Percentiles rank a stretch among this genome's conserved stretches.
These are phyloP conservation scores for Ornithoptera alexandrae DNA, from an alignment of 2,888 invertebrate genomes.

Conservation along the genomic window DNA sequence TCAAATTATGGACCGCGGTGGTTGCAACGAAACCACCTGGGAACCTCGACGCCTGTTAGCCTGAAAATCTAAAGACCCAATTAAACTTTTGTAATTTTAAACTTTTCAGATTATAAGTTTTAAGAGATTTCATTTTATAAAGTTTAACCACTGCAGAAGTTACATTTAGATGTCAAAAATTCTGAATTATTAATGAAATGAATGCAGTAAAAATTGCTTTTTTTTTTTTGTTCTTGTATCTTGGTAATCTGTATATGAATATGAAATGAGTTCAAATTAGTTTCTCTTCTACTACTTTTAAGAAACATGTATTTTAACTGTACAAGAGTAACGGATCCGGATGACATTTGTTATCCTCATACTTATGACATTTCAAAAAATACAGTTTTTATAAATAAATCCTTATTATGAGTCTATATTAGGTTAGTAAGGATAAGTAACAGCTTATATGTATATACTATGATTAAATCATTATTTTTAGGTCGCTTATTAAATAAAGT, in stretches of 20 bases:
- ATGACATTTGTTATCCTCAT: too few relatives aligned
- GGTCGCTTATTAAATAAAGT: too few relatives aligned
- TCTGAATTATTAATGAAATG: conserved; percentile 6
- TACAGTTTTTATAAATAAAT: too few relatives aligned
- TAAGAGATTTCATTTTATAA: conserved; percentile 16
- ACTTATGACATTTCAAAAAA: too few relatives aligned
- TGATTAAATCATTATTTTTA: too few relatives aligned
- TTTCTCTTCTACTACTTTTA: not conserved
- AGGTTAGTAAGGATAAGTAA: too few relatives aligned
- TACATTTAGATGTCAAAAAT: conserved; percentile 19
- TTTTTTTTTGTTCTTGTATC: not conserved
- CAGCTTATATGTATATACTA: too few relatives aligned
- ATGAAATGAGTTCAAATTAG: not conserved
- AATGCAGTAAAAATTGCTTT: not conserved
- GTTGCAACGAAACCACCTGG: conserved; percentile 43
- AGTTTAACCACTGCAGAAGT: conserved; percentile 5
- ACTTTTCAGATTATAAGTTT: conserved; percentile 25
- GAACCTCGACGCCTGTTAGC: conserved; percentile 61
- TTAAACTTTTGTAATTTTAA: conserved; percentile 27
- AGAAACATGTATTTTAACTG: not conserved
- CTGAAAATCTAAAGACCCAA: conserved; percentile 60
- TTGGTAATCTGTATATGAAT: not conserved
- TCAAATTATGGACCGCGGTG: not conserved
- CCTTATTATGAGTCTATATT: too few relatives aligned
- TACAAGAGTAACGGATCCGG: not conserved